A percentile compares a stretch with the other conserved stretches of the same genome.
Evolutionary conservation across 2,113 vertebrate genomes (phyloP).

Genomic region (Epinephelus lanceolatus): DNA sequence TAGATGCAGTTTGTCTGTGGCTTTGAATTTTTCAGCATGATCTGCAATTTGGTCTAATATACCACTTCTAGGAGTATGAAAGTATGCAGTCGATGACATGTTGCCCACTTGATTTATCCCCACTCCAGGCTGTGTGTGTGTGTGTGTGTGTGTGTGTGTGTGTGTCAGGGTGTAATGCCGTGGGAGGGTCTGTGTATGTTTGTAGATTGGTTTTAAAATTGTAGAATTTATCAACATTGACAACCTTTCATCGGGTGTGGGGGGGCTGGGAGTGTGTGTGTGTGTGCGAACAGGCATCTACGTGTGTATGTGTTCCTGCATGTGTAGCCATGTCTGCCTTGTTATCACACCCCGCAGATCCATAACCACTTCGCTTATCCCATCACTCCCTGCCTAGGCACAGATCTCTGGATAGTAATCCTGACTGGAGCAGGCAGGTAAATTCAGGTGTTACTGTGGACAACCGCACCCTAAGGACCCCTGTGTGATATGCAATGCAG

Average conservation of each 20-base stretch:
- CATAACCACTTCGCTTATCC: slow-evolving; percentile 14
- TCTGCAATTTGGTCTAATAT: neutral
- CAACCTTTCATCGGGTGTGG: slow-evolving; percentile 11
- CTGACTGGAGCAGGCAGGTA: slow-evolving; percentile 39
- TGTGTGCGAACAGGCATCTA: neutral
- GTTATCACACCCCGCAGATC: slow-evolving; percentile 16
- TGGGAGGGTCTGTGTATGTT: neutral
- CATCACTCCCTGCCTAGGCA: slow-evolving; percentile 29
- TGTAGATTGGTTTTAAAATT: slow-evolving; percentile 34
- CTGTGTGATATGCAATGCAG: neutral
- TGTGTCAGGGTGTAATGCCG: neutral
- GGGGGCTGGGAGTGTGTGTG: neutral
- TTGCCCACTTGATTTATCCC: slow-evolving; percentile 24
- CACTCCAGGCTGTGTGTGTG: slow-evolving; percentile 5
- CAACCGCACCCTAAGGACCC: neutral
- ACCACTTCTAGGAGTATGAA: neutral
- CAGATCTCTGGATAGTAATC: slow-evolving; percentile 14
- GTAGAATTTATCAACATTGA: slow-evolving; percentile 42
- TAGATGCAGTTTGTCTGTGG: neutral
- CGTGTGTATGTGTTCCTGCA: neutral
- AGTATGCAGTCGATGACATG: slow-evolving; percentile 13
- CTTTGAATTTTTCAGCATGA: neutral
- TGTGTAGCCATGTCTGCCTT: slow-evolving; percentile 15
- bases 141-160: neutral
- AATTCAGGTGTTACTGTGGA: slow-evolving; percentile 27